Evolutionary conservation across 2,113 vertebrate species (phyloP).

Genomic region (Callocephalon fimbriatum): DNA sequence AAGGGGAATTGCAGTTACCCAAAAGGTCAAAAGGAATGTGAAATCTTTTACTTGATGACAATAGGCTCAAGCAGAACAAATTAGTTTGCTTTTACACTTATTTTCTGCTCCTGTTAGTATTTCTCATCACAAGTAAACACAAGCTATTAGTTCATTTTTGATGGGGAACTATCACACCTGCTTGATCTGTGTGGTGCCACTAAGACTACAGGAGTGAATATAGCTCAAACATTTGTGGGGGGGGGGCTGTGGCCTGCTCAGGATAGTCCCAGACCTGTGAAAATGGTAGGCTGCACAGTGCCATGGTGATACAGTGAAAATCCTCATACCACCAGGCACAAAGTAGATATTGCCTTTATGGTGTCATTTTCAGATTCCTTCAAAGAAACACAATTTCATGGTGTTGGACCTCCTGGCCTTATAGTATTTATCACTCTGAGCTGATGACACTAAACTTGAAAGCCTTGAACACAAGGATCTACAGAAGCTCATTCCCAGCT

Average conservation of each 20-base stretch:
- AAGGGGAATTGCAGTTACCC: not conserved
- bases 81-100: not conserved
- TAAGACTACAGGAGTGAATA: not conserved
- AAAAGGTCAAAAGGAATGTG: not conserved
- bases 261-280: not conserved
- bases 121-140: not conserved
- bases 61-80: not conserved
- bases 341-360: not conserved
- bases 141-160: not conserved
- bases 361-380: not conserved
- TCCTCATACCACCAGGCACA: not conserved
- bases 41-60: not conserved
- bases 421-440: not conserved
- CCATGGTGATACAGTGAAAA: not conserved
- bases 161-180: not conserved
- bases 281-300: not conserved
- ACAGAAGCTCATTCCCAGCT: not conserved
- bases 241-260: not conserved
- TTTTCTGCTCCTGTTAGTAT: not conserved
- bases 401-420: not conserved
- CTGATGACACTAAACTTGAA: not conserved
- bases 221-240: not conserved
- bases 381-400: not conserved
- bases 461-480: not conserved
- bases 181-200: not conserved